Conservation (phyloP, 2,888 invertebrate species). For the Diadegma fenestrale region DNA sequence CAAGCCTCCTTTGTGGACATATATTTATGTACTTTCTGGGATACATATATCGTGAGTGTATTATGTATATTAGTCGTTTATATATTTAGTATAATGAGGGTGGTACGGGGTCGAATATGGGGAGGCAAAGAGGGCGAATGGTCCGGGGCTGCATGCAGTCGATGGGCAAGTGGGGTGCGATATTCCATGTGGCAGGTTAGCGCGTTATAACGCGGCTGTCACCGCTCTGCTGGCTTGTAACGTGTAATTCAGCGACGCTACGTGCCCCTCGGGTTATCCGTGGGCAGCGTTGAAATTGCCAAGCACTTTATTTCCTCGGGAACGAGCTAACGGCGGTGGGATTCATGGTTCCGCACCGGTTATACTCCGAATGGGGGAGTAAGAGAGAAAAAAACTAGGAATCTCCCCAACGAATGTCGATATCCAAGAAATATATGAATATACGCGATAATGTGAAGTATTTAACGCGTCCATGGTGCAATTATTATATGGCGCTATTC, state of each 20-base stretch:
- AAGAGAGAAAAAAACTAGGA: slow-evolving; percentile 8
- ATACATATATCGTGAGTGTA: background rate
- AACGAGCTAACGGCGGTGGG: slow-evolving; percentile 67
- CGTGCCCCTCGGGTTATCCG: slow-evolving; percentile 65
- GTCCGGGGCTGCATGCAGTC: slow-evolving; percentile 42
- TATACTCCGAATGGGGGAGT: slow-evolving; percentile 5
- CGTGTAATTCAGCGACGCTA: slow-evolving; percentile 64
- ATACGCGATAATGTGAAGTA: background rate
- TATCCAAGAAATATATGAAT: background rate
- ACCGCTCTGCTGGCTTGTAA: slow-evolving; percentile 64
- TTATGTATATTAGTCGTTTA: background rate
- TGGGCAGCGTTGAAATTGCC: slow-evolving; percentile 67
- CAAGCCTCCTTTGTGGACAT: background rate
- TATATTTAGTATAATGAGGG: slow-evolving; percentile 24
- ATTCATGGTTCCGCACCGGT: slow-evolving; percentile 56
- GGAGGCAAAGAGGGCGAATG: slow-evolving; percentile 2
- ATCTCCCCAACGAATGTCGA: slow-evolving; percentile 1
- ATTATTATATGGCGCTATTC: background rate
- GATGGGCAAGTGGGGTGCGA: slow-evolving; percentile 52
- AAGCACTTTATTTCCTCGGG: slow-evolving; percentile 68
- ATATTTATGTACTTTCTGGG: background rate
- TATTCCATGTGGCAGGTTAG: slow-evolving; percentile 62
- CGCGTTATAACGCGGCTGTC: slow-evolving; percentile 66
- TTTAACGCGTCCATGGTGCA: background rate
- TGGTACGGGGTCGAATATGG: background rate